A percentile compares a stretch with the other conserved stretches of the same genome.
phyloP scores from a whole-genome alignment of 2,113 vertebrate species.

The Alethe castanea region DNA sequence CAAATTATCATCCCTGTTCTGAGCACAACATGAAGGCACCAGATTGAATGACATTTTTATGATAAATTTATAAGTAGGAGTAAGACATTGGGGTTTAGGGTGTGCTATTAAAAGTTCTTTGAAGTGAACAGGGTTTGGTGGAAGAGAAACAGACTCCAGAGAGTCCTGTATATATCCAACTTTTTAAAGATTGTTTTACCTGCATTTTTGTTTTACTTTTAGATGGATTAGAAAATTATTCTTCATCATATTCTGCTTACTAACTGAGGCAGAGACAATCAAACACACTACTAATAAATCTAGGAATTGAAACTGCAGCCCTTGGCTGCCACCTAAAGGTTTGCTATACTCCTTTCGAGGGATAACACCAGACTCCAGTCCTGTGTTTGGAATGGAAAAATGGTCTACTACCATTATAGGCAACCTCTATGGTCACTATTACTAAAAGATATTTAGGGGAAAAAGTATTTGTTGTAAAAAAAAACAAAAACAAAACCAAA shows the following conservation, averaged over 20 bases:
- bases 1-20: not conserved
- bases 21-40: not conserved
- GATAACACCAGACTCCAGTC: not conserved
- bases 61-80: not conserved
- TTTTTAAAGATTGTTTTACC: not conserved
- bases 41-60: not conserved
- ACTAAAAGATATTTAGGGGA: not conserved
- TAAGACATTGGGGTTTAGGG: not conserved
- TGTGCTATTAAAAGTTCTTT: not conserved
- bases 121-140: not conserved
- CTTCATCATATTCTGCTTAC: not conserved
- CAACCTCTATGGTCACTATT: not conserved
- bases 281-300: constrained; percentile 29
- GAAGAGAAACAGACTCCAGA: not conserved
- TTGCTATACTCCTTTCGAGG: constrained; percentile 21
- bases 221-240: not conserved
- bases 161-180: not conserved
- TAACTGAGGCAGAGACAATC: constrained; percentile 24
- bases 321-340: constrained; percentile 83
- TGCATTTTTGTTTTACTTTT: not conserved
- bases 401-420: not conserved
- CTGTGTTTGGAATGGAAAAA: not conserved
- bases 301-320: constrained; percentile 65
- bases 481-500: not conserved
- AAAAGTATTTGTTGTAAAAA: not conserved